A percentile compares a stretch with the other conserved stretches of the same genome.
Evolutionary conservation across 2,888 invertebrate genomes (phyloP).

Genomic region (Polydrusus tereticollis): DNA sequence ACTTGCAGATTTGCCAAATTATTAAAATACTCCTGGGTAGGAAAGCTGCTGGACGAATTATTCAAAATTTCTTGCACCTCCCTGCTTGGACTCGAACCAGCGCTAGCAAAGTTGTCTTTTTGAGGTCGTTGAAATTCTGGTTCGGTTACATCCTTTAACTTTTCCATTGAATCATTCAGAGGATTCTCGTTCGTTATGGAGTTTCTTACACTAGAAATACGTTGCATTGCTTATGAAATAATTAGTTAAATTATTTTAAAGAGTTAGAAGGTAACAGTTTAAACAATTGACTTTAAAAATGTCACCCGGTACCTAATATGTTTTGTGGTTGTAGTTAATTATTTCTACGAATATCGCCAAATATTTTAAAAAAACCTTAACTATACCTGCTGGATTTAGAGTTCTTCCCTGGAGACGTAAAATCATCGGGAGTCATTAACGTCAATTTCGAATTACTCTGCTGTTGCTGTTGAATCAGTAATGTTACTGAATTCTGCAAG

Average conservation of each 20-base stretch:
- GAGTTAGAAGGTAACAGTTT: too few species aligned
- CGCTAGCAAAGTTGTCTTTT: conserved; percentile 74
- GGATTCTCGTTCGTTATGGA: conserved; percentile 49
- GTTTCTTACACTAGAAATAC: conserved; percentile 57
- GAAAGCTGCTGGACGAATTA: conserved; percentile 62
- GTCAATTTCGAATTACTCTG: conserved; percentile 69
- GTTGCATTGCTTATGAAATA: too few species aligned
- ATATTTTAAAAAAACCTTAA: background rate
- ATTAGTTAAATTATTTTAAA: too few species aligned
- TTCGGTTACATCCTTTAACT: conserved; percentile 53
- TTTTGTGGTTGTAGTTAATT: background rate
- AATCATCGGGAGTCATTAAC: conserved; percentile 91
- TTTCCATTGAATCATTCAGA: conserved; percentile 36
- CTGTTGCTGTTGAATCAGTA: conserved; percentile 61
- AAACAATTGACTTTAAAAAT: too few species aligned
- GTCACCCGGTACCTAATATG: too few species aligned
- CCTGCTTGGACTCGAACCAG: conserved; percentile 90
- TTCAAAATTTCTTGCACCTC: conserved; percentile 91
- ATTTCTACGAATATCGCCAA: background rate
- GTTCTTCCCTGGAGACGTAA: conserved; percentile 72
- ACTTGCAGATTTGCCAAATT: conserved; percentile 58
- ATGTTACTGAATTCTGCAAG: conserved; percentile 63
- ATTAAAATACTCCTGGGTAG: conserved; percentile 62
- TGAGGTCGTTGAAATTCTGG: conserved; percentile 61
- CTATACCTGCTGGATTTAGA: conserved; percentile 60